phyloP scores from a whole-genome alignment of 2,888 invertebrate genomes.

The Helicoverpa assulta region DNA sequence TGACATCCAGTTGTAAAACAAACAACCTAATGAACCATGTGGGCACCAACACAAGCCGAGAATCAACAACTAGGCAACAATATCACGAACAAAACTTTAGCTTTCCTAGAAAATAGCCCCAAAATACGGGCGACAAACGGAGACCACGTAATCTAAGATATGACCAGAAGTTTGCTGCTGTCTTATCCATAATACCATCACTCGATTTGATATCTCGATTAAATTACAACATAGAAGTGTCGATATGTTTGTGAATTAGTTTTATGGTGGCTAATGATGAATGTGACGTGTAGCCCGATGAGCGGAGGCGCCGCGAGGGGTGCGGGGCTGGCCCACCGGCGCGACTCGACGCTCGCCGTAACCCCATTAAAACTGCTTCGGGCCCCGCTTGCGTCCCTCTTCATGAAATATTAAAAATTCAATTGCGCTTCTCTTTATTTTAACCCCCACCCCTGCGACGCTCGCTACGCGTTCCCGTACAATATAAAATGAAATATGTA shows the following conservation, averaged over 20 bases:
- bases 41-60: background rate
- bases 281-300: slow-evolving; percentile 21
- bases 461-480: slow-evolving; percentile 81
- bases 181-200: background rate
- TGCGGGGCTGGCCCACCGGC: slow-evolving; percentile 46
- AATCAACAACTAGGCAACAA: background rate
- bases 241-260: slow-evolving; percentile 22
- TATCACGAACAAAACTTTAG: background rate
- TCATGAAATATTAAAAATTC: slow-evolving; percentile 91
- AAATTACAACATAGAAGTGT: background rate
- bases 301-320: slow-evolving; percentile 22
- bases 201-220: background rate
- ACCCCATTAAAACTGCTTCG: slow-evolving; percentile 88
- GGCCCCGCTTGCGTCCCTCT: slow-evolving; percentile 83
- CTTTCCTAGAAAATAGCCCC: background rate
- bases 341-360: slow-evolving; percentile 71
- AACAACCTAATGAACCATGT: background rate
- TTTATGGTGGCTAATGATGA: slow-evolving; percentile 45
- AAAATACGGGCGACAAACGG: background rate
- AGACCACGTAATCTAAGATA: background rate
- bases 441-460: slow-evolving; percentile 86
- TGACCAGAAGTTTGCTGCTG: background rate
- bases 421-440: slow-evolving; percentile 91
- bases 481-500: slow-evolving; percentile 90
- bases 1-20: background rate